Conservation (phyloP, 1,140 invertebrate genomes). For the Drosophila parvula region DNA sequence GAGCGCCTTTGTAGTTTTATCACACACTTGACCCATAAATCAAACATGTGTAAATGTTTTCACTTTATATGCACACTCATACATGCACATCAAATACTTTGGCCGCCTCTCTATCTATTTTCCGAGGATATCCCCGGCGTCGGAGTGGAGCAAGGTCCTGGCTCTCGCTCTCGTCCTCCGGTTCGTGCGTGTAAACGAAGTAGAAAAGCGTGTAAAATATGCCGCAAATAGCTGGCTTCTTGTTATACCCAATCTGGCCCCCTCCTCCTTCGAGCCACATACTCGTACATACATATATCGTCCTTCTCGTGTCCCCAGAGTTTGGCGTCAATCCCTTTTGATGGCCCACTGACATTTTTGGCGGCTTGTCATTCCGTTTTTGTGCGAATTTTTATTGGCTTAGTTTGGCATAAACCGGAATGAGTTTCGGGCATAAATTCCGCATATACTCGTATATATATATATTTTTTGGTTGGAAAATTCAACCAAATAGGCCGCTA, state of each 20-base stretch:
- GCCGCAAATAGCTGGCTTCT: slow-evolving; percentile 71
- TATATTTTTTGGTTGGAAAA: slow-evolving; percentile 3
- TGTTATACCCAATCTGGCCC: slow-evolving; percentile 38
- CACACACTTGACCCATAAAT: slow-evolving; percentile 82
- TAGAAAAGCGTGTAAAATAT: slow-evolving; percentile 75
- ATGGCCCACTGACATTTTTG: slow-evolving; percentile 66
- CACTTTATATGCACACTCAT: slow-evolving; percentile 78
- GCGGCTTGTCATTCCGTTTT: slow-evolving; percentile 64
- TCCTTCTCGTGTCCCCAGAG: slow-evolving; percentile 25
- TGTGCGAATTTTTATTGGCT: slow-evolving; percentile 69
- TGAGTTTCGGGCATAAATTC: slow-evolving; percentile 30
- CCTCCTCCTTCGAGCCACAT: slow-evolving; percentile 22
- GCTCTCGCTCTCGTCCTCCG: slow-evolving; percentile 31
- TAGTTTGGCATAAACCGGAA: slow-evolving; percentile 34
- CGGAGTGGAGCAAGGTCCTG: slow-evolving; percentile 42
- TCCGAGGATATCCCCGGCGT: slow-evolving; percentile 3
- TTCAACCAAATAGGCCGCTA: slow-evolving; percentile 22
- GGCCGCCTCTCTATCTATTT: slow-evolving; percentile 59
- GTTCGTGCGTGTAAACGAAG: slow-evolving; percentile 74
- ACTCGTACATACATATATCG: slow-evolving; percentile 7
- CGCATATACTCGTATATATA: not conserved
- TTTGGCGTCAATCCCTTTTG: slow-evolving; percentile 64
- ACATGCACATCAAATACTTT: slow-evolving; percentile 72
- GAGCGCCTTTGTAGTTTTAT: slow-evolving; percentile 78
- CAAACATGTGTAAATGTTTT: slow-evolving; percentile 82